Evolutionary conservation across 2,797 vertebrate genomes (phyloP).

Genomic region (Mus caroli): DNA sequence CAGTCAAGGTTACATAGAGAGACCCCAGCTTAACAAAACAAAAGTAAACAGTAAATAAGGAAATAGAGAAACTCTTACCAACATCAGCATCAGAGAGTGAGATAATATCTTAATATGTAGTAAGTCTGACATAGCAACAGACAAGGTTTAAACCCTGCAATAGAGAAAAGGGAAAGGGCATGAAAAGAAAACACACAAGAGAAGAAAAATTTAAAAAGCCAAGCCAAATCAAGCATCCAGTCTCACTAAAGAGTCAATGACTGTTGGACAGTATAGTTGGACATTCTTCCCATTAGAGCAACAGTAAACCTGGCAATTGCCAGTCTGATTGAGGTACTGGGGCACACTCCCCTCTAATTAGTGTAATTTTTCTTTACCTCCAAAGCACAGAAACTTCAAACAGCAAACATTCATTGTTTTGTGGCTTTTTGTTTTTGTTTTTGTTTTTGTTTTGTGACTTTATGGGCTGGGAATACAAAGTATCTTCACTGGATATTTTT

Average conservation of each 20-base stretch:
- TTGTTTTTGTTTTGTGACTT: not conserved
- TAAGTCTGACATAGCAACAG: not conserved
- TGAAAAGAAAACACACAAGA: not conserved
- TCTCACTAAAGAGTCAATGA: not conserved
- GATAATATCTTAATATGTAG: not conserved
- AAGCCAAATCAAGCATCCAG: not conserved
- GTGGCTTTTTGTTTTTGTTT: not conserved
- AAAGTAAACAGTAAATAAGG: not conserved
- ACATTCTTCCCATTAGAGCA: not conserved
- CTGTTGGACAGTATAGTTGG: not conserved
- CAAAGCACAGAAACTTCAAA: conserved; percentile 37
- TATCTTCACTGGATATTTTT: not conserved
- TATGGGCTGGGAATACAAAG: not conserved
- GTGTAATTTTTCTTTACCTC: not conserved
- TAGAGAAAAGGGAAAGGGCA: not conserved
- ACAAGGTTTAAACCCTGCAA: not conserved
- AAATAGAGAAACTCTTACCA: not conserved
- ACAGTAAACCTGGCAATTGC: not conserved
- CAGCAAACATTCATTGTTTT: not conserved
- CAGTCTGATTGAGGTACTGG: not conserved
- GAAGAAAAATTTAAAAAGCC: not conserved
- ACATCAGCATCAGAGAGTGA: not conserved
- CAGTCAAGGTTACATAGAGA: not conserved
- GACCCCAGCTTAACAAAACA: not conserved
- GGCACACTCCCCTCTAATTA: conserved; percentile 9